These are phyloP conservation scores for Turritopsis rubra DNA, from an alignment of 30 jellyfish, hydroid and myxozoan species.

Conservation along the genomic window DNA sequence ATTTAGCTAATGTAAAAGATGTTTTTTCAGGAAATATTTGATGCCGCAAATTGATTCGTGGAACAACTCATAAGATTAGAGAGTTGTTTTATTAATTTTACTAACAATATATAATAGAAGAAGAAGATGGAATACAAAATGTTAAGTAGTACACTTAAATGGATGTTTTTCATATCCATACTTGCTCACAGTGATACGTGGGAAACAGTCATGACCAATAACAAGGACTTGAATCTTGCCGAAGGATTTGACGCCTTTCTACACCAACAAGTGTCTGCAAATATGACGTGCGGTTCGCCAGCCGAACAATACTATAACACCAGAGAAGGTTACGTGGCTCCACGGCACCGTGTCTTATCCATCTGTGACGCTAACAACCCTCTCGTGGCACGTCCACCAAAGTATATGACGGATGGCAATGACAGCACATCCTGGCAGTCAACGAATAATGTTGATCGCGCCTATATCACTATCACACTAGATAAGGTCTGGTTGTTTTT, in stretches of 20 bases:
- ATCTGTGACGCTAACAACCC: conserved; percentile 48
- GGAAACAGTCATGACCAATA: neutral
- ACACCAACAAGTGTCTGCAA: conserved; percentile 43
- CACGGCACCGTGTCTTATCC: conserved; percentile 39
- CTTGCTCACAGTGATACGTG: neutral
- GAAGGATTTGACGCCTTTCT: conserved; percentile 34
- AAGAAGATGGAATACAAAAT: no score
- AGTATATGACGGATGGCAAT: conserved; percentile 40
- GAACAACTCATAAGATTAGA: neutral
- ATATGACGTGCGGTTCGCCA: conserved; percentile 94
- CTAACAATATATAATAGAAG: neutral
- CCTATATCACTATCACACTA: conserved; percentile 26
- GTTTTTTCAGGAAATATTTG: neutral
- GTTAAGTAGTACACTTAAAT: neutral
- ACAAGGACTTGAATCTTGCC: neutral
- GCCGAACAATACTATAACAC: conserved; percentile 88
- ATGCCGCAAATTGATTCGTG: neutral
- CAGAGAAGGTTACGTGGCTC: conserved; percentile 78
- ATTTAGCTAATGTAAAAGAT: no score
- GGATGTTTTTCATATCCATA: neutral
- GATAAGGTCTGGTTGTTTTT: neutral
- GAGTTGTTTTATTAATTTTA: no score
- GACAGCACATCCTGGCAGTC: conserved; percentile 51
- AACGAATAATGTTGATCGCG: conserved; percentile 34
- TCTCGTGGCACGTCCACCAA: conserved; percentile 41